phyloP scores from a whole-genome alignment of 2,888 invertebrate species.

The Polyommatus iphigenia region DNA sequence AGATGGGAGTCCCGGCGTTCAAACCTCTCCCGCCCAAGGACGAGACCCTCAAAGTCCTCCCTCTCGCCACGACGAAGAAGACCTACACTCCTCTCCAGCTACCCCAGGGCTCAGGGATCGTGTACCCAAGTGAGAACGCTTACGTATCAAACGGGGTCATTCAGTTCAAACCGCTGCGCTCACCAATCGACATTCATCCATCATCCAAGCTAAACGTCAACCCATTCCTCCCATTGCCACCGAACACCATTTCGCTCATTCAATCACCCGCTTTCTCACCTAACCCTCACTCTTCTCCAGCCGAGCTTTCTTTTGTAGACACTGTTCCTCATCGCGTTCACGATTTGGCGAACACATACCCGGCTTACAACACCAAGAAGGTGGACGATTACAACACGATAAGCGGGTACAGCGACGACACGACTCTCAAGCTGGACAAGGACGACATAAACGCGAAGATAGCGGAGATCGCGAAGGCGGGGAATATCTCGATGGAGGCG shows the following conservation, averaged over 20 bases:
- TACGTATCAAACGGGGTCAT: slow-evolving; percentile 64
- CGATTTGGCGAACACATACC: slow-evolving; percentile 59
- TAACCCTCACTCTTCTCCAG: slow-evolving; percentile 56
- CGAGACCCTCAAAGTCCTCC: slow-evolving; percentile 77
- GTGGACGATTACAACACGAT: slow-evolving; percentile 74
- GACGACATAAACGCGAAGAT: slow-evolving; percentile 74
- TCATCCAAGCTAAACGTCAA: slow-evolving; percentile 68
- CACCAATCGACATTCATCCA: slow-evolving; percentile 45
- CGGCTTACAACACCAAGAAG: slow-evolving; percentile 70
- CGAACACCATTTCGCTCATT: slow-evolving; percentile 63
- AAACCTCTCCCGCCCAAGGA: slow-evolving; percentile 86
- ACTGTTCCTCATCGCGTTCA: slow-evolving; percentile 72
- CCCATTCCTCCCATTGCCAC: slow-evolving; percentile 74
- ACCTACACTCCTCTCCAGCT: slow-evolving; percentile 63
- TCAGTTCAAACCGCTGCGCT: slow-evolving; percentile 60
- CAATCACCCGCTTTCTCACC: slow-evolving; percentile 64
- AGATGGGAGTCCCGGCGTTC: slow-evolving; percentile 87
- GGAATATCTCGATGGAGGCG: slow-evolving; percentile 89
- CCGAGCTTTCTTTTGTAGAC: slow-evolving; percentile 76
- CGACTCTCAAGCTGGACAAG: slow-evolving; percentile 63
- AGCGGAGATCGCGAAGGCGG: slow-evolving; percentile 82
- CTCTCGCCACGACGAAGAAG: slow-evolving; percentile 61
- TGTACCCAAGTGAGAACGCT: slow-evolving; percentile 72
- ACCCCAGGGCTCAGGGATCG: slow-evolving; percentile 63
- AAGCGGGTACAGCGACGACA: slow-evolving; percentile 71